phyloP scores from a whole-genome alignment of 2,797 vertebrate genomes.

The Sternarchorhynchus goeldii region DNA sequence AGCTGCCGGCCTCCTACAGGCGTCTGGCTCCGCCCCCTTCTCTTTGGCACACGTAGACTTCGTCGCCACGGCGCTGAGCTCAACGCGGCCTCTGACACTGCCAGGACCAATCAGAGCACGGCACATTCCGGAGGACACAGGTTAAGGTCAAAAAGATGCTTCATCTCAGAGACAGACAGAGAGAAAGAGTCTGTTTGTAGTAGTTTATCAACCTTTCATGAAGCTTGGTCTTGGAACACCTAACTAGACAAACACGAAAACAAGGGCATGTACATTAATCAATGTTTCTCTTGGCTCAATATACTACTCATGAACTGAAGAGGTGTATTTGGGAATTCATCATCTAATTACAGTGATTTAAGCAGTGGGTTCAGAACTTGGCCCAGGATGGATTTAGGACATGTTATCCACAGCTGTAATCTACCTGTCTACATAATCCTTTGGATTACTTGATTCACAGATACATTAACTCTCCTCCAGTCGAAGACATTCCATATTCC shows the following conservation, averaged over 20 bases:
- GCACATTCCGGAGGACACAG: conserved; percentile 61
- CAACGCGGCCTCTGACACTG: conserved; percentile 64
- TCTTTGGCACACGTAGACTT: conserved; percentile 61
- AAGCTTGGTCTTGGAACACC: conserved; percentile 51
- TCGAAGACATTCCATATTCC: no score
- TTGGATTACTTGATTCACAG: no score
- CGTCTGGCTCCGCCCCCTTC: conserved; percentile 58
- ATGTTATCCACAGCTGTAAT: neutral
- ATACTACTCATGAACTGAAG: conserved; percentile 2
- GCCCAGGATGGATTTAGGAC: neutral
- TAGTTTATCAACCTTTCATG: conserved; percentile 63
- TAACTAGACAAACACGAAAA: conserved; percentile 50
- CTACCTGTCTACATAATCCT: no score
- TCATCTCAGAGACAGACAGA: conserved; percentile 47
- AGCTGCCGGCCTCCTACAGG: conserved; percentile 51
- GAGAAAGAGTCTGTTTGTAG: conserved; percentile 47
- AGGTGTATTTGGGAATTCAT: conserved; percentile 30
- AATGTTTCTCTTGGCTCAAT: neutral
- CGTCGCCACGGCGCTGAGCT: conserved; percentile 70
- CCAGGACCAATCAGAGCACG: conserved; percentile 70
- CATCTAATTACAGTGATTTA: conserved; percentile 41
- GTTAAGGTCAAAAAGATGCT: conserved; percentile 69
- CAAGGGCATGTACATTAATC: conserved; percentile 46
- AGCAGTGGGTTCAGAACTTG: conserved; percentile 1
- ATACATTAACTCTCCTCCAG: no score